phyloP scores from a whole-genome alignment of 2,888 invertebrate genomes.

The Dioctria rufipes region DNA sequence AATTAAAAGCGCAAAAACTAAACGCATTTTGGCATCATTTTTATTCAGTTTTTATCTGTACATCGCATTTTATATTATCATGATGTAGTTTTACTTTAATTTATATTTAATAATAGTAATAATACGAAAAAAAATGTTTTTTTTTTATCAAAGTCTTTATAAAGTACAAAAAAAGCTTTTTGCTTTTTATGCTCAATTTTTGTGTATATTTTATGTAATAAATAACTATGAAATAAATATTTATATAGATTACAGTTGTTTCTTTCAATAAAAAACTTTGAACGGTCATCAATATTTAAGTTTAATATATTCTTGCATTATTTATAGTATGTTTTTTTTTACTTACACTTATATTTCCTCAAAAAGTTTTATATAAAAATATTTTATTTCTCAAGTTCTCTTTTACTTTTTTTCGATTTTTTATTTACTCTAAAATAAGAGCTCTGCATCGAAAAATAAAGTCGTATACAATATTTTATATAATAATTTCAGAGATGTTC shows the following conservation, averaged over 20 bases:
- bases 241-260: conserved; percentile 48
- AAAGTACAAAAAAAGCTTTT: conserved; percentile 53
- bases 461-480: conserved; percentile 58
- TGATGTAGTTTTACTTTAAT: conserved; percentile 31
- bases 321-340: conserved; percentile 46
- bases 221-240: conserved; percentile 49
- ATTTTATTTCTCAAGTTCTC: conserved; percentile 53
- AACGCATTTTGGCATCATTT: conserved; percentile 42
- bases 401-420: conserved; percentile 50
- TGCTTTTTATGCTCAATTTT: conserved; percentile 40
- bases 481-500: conserved; percentile 51
- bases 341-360: conserved; percentile 54
- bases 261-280: conserved; percentile 56
- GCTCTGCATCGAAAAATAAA: conserved; percentile 58
- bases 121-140: background rate
- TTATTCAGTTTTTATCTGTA: conserved; percentile 46
- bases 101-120: conserved; percentile 42
- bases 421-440: conserved; percentile 57
- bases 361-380: conserved; percentile 59
- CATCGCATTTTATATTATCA: conserved; percentile 44
- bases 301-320: conserved; percentile 55
- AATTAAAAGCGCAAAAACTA: conserved; percentile 22
- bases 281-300: conserved; percentile 58
- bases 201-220: conserved; percentile 46
- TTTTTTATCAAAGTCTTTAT: conserved; percentile 37